Conservation (phyloP, 2,888 invertebrate species). For the Aleiodes leptofemur region DNA sequence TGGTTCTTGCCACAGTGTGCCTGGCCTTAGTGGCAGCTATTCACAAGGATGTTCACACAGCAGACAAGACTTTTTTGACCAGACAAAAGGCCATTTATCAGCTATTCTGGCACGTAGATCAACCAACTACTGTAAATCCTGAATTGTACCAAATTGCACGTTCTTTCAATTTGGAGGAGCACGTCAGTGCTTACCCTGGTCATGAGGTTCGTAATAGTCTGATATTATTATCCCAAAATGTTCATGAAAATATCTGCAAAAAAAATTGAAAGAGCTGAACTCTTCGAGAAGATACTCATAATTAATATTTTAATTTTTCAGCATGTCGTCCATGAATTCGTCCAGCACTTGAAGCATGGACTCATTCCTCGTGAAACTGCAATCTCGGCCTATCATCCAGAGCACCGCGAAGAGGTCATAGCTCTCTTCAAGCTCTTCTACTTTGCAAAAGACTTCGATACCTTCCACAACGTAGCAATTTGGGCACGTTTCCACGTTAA, state of each 20-base stretch:
- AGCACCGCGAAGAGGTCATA: conserved; percentile 76
- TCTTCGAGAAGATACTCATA: conserved; percentile 35
- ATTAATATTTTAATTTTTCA: conserved; percentile 71
- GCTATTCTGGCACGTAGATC: conserved; percentile 76
- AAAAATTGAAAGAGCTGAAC: not conserved
- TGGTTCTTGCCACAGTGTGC: conserved; percentile 73
- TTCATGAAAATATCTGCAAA: conserved; percentile 11
- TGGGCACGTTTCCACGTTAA: conserved; percentile 79
- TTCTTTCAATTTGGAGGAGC: conserved; percentile 60
- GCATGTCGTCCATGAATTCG: conserved; percentile 76
- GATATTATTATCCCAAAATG: not conserved
- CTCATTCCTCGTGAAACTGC: conserved; percentile 65
- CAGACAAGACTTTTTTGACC: conserved; percentile 71
- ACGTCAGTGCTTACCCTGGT: conserved; percentile 56
- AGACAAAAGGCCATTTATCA: conserved; percentile 76
- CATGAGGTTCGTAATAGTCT: conserved; percentile 59
- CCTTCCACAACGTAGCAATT: conserved; percentile 79
- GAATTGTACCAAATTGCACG: conserved; percentile 64
- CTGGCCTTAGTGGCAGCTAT: conserved; percentile 73
- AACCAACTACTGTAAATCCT: conserved; percentile 63
- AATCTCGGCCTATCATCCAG: conserved; percentile 68
- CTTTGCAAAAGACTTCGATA: conserved; percentile 80
- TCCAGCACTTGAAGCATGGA: conserved; percentile 71
- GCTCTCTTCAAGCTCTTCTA: conserved; percentile 79
- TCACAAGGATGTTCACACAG: conserved; percentile 56